Percentiles rank a stretch among this genome's conserved stretches.
Conservation (phyloP, 2,888 invertebrate species). For the Sepioteuthis lessoniana region DNA sequence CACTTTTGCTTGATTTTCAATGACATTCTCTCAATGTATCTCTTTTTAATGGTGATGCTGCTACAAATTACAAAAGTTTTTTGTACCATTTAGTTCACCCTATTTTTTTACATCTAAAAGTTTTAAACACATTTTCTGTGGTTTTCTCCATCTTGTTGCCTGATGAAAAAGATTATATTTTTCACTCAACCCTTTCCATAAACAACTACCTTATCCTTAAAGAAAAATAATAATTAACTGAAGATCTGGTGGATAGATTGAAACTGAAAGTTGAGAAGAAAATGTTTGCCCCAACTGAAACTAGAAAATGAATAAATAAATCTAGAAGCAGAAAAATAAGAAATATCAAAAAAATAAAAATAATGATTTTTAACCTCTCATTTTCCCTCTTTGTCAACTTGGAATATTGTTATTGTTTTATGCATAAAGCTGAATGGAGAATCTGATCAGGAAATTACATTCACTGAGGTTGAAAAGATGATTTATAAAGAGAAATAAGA, state of each 20-base stretch:
- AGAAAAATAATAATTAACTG: not conserved
- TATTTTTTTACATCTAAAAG: too few species aligned
- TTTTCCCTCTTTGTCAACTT: too few species aligned
- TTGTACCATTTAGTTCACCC: too few species aligned
- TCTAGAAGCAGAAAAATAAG: not conserved
- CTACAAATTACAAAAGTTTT: too few species aligned
- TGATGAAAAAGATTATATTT: not conserved
- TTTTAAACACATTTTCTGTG: not conserved
- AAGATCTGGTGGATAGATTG: not conserved
- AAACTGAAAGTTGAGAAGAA: not conserved
- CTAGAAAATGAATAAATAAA: not conserved
- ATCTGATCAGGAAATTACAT: conserved; percentile 15
- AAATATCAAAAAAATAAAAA: not conserved
- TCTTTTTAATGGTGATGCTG: too few species aligned
- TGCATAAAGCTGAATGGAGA: not conserved
- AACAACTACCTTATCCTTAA: not conserved
- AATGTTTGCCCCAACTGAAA: not conserved
- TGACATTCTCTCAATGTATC: too few species aligned
- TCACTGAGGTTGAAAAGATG: not conserved
- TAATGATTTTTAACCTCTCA: too few species aligned
- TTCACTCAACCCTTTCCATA: not conserved
- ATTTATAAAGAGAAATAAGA: not conserved
- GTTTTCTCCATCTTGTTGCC: not conserved
- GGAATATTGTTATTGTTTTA: not conserved
- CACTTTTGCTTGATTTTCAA: too few species aligned